A percentile compares a stretch with the other conserved stretches of the same genome.
Evolutionary conservation across 2,113 vertebrate genomes (phyloP).

Genomic region (Larimichthys polyactis): DNA sequence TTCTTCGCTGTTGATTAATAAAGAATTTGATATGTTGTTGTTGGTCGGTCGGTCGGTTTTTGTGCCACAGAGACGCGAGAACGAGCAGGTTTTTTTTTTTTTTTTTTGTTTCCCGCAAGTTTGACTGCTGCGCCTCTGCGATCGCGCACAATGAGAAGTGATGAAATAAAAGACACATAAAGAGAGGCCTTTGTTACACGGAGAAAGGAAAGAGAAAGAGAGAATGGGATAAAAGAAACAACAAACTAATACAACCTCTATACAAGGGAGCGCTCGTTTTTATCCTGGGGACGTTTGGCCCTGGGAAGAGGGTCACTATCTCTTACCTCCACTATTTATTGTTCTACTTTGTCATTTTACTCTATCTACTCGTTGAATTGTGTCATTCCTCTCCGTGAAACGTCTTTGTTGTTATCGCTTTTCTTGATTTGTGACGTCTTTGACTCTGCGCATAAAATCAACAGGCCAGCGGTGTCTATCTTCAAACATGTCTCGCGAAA

Average conservation of each 20-base stretch:
- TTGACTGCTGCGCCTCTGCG: conserved; percentile 46
- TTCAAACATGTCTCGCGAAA: neutral
- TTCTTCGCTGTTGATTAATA: conserved; percentile 53
- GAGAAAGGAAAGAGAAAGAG: neutral
- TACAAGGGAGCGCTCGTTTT: conserved; percentile 10
- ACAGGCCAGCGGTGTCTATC: neutral
- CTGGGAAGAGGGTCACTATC: neutral
- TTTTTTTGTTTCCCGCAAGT: conserved; percentile 4
- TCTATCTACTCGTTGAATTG: neutral
- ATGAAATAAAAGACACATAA: conserved; percentile 60
- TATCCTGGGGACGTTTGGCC: conserved; percentile 11
- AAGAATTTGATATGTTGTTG: conserved; percentile 30
- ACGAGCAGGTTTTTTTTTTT: conserved; percentile 34
- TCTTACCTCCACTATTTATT: neutral
- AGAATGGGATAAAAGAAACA: conserved; percentile 19
- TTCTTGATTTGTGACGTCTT: neutral
- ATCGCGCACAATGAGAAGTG: conserved; percentile 58
- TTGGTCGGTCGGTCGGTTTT: conserved; percentile 16
- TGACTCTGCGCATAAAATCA: neutral
- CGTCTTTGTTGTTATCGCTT: too few species aligned
- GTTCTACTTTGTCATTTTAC: neutral
- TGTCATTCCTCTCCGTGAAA: neutral
- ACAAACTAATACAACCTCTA: conserved; percentile 21
- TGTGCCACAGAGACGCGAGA: conserved; percentile 44
- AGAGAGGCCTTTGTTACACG: conserved; percentile 30